Base-by-base conservation (phyloP, 37 sponge, comb jelly and placozoan species). In the Petrosia ficiformis region DNA sequence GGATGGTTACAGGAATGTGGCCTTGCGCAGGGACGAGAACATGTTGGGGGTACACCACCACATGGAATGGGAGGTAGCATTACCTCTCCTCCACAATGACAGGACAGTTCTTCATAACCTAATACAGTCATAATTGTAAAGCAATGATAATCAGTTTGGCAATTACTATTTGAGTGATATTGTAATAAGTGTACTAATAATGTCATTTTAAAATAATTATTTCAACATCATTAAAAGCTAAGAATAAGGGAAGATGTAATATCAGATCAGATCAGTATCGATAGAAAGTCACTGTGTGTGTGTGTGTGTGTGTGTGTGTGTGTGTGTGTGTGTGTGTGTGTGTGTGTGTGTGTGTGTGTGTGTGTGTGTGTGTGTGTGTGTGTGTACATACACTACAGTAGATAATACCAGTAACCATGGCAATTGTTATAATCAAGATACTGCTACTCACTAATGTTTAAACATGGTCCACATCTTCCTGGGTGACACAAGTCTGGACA, bases 41-140 rank as follows among this genome's bases (percentile, higher is more conserved):
- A 97, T 22, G 52, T 36, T 30, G 97, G 93, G 22, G 97, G 94
- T 0, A 38, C 60, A 4, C 92, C 90, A 0, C 97, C 97, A 86
- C 97, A 97, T 2, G 97, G 89, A 8, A 93, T 77, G 38, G 94
- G 94, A 3, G 97, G 97, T 59, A 85, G 85, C 52, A 97, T 36
- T 39, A 88, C 81, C 71, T 86, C 84, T 8, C 70, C 76, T 40
- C 97, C 97, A 79, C 97, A 97, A 59, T 88, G 83, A 78, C 97
- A 97, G 41, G 57, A 34, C 43, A 97, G 71, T 60, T 97, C 97
- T 61, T 90, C 89, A 75, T 81, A 94, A 42, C 93, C 93, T 93
- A 57, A 2, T 54, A 48, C 70, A 68, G 40, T 19, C 54, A 48
- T n/a, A n/a, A n/a, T n/a, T n/a, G n/a, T n/a, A n/a, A n/a, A n/a